Conservation (phyloP, 2,888 invertebrate species). For the Axea sp. region DNA sequence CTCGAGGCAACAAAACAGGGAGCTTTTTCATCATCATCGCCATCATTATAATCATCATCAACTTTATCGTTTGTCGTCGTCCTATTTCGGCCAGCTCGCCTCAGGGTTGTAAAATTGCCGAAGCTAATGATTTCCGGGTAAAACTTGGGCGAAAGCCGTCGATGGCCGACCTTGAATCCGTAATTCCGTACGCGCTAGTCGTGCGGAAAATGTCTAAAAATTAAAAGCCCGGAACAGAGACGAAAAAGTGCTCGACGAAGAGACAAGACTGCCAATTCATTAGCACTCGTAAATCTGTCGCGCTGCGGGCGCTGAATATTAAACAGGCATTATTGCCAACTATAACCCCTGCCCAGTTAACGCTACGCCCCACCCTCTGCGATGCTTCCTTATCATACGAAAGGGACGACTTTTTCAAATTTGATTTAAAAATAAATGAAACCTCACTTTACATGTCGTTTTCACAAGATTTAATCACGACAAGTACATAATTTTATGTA, state of each 20-base stretch:
- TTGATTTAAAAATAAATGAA: too few species aligned
- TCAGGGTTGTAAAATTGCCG: conserved; percentile 68
- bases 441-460: too few species aligned
- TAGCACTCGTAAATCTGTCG: conserved; percentile 79
- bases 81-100: conserved; percentile 45
- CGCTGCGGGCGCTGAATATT: conserved; percentile 77
- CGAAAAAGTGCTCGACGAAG: conserved; percentile 58
- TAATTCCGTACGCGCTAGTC: conserved; percentile 58
- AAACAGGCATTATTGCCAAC: conserved; percentile 75
- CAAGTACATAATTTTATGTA: too few species aligned
- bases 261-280: conserved; percentile 76
- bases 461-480: too few species aligned
- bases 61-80: conserved; percentile 62
- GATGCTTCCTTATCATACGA: conserved; percentile 48
- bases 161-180: conserved; percentile 56
- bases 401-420: conserved; percentile 27
- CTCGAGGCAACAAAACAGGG: conserved; percentile 77
- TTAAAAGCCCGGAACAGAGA: conserved; percentile 53
- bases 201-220: conserved; percentile 63
- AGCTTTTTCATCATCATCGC: conserved; percentile 69
- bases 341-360: conserved; percentile 77
- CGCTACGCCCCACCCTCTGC: conserved; percentile 62
- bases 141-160: conserved; percentile 58
- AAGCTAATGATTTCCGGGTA: conserved; percentile 75
- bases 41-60: conserved; percentile 65